Conservation (phyloP, 2,888 invertebrate genomes). For the Lomographa bimaculata region DNA sequence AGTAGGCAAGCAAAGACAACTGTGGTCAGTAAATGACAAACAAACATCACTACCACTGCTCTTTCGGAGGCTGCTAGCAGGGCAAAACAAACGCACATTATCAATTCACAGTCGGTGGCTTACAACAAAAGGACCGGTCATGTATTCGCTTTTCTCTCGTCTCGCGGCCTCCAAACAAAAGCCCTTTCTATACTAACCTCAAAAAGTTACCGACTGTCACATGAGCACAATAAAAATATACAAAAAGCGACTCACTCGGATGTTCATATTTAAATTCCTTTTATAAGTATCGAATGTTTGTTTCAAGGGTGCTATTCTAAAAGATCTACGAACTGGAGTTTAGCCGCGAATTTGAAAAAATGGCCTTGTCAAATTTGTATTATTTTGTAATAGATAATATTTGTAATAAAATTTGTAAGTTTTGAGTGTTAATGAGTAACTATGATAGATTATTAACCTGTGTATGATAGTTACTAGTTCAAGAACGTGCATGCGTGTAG, state of each 20-base stretch:
- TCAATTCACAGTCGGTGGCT: conserved; percentile 71
- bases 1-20: too few relatives aligned
- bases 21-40: conserved; percentile 10
- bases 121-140: conserved; percentile 65
- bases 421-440: too few relatives aligned
- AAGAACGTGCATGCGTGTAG: too few relatives aligned
- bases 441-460: too few relatives aligned
- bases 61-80: conserved; percentile 13
- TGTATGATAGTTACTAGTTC: too few relatives aligned
- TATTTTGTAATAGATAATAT: too few relatives aligned
- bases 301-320: too few relatives aligned
- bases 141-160: conserved; percentile 57
- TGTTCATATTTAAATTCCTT: conserved; percentile 23
- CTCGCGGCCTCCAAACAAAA: conserved; percentile 53
- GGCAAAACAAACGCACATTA: conserved; percentile 60
- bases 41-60: conserved; percentile 6
- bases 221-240: conserved; percentile 28
- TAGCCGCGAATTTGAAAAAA: too few relatives aligned
- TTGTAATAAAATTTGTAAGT: too few relatives aligned
- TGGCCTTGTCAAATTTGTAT: too few relatives aligned
- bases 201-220: conserved; percentile 46
- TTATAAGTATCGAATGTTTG: conserved; percentile 14
- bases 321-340: too few relatives aligned
- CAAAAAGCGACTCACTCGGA: conserved; percentile 29
- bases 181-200: conserved; percentile 49